Percentiles rank a stretch among this genome's conserved stretches.
Conservation (phyloP, 2,888 invertebrate genomes). For the Chydorus sphaericus region DNA sequence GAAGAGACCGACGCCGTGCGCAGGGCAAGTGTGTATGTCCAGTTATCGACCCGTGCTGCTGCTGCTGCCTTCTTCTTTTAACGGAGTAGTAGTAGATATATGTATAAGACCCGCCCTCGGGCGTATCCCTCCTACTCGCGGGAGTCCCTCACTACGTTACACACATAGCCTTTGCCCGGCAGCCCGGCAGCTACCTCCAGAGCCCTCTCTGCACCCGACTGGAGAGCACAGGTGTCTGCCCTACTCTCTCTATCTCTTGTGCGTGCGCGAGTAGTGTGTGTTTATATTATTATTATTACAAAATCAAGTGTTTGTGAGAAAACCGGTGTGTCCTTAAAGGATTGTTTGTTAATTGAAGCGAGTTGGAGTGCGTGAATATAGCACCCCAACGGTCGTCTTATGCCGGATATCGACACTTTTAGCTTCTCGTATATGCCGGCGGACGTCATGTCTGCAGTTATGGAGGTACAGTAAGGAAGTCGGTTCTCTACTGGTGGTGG, state of each 20-base stretch:
- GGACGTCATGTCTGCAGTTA: slow-evolving; percentile 15
- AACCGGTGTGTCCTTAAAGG: too few relatives aligned
- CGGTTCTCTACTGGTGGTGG: too few relatives aligned
- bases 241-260: background rate
- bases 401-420: slow-evolving; percentile 15
- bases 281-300: background rate
- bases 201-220: slow-evolving; percentile 5
- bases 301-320: background rate
- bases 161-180: background rate
- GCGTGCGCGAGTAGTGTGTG: background rate
- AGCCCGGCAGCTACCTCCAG: background rate
- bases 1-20: background rate
- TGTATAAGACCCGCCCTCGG: slow-evolving; percentile 8
- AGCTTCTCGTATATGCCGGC: slow-evolving; percentile 15
- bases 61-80: background rate
- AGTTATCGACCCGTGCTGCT: background rate
- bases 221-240: slow-evolving; percentile 2
- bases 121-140: background rate
- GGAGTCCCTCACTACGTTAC: background rate
- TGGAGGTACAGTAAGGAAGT: slow-evolving; percentile 13
- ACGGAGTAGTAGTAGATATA: background rate
- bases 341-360: too few relatives aligned
- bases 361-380: background rate
- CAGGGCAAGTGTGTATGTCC: background rate
- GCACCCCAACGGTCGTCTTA: slow-evolving; percentile 6